Evolutionary conservation across 2,797 vertebrate species (phyloP).

Genomic region (Syngnathus rostellatus): DNA sequence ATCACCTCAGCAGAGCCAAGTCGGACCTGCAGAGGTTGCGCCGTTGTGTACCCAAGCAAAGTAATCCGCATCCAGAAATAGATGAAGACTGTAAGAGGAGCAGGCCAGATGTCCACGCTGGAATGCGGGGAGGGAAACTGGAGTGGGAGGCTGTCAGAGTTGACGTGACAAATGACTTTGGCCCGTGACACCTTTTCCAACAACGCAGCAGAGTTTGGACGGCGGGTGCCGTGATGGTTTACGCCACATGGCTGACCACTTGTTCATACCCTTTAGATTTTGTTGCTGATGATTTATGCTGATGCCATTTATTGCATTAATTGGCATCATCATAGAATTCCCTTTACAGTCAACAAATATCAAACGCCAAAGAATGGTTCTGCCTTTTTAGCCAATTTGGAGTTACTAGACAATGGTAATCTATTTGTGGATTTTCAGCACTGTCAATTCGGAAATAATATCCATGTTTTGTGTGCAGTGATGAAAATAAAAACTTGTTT

Average conservation of each 20-base stretch:
- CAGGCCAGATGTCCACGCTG: slow-evolving; percentile 57
- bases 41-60: slow-evolving; percentile 38
- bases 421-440: too few species aligned
- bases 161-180: slow-evolving; percentile 43
- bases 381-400: not conserved
- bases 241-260: not conserved
- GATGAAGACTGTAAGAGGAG: slow-evolving; percentile 64
- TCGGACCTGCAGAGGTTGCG: slow-evolving; percentile 19
- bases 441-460: too few species aligned
- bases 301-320: not conserved
- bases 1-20: slow-evolving; percentile 4
- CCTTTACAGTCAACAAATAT: not conserved
- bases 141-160: slow-evolving; percentile 37
- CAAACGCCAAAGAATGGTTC: not conserved
- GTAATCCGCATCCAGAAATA: slow-evolving; percentile 62
- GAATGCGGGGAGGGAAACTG: slow-evolving; percentile 60
- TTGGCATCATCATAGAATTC: not conserved
- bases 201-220: slow-evolving; percentile 14
- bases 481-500: too few species aligned
- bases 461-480: too few species aligned
- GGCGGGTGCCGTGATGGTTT: not conserved
- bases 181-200: slow-evolving; percentile 27
- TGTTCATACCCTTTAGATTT: not conserved
- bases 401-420: not conserved
- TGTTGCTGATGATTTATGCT: not conserved